Percentiles rank a stretch among this genome's conserved stretches.
These are phyloP conservation scores for Platerodrilus igneus DNA, from an alignment of 2,888 invertebrate species.

Conservation along the genomic window DNA sequence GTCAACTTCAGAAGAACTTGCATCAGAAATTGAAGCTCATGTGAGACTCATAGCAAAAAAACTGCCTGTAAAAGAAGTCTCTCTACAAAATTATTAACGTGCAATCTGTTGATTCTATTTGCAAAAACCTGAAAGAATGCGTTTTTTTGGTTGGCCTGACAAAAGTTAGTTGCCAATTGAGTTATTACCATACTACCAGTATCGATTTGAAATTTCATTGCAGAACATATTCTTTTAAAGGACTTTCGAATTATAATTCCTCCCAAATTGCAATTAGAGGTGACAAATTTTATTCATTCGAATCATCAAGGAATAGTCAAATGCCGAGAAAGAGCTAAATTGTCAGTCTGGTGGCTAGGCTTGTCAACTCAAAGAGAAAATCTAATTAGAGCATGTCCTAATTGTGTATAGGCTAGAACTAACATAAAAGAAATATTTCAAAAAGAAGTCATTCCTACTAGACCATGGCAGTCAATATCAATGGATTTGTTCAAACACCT, in stretches of 20 bases:
- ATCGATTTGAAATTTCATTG: constrained; percentile 22
- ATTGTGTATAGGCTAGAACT: constrained; percentile 17
- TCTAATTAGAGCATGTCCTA: constrained; percentile 20
- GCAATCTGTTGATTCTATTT: constrained; percentile 20
- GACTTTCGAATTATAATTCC: constrained; percentile 23
- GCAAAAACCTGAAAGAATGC: constrained; percentile 16
- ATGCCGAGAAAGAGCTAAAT: constrained; percentile 15
- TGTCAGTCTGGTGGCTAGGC: constrained; percentile 18
- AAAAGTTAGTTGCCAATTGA: constrained; percentile 11
- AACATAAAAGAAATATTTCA: constrained; percentile 21
- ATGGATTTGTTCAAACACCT: constrained; percentile 19
- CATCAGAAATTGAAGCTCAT: neutral
- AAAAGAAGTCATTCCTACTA: constrained; percentile 14
- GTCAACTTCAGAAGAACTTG: constrained; percentile 2
- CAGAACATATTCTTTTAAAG: constrained; percentile 23
- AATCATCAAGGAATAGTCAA: constrained; percentile 18
- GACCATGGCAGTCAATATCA: constrained; percentile 21
- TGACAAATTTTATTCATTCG: constrained; percentile 13
- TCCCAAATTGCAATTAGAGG: constrained; percentile 7
- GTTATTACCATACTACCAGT: constrained; percentile 19
- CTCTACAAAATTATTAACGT: constrained; percentile 15
- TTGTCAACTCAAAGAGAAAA: constrained; percentile 21
- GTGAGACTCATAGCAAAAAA: neutral
- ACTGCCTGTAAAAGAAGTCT: neutral
- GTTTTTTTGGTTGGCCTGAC: constrained; percentile 19